Conservation (phyloP, 2,113 vertebrate genomes). For the Leptodactylus fuscus region DNA sequence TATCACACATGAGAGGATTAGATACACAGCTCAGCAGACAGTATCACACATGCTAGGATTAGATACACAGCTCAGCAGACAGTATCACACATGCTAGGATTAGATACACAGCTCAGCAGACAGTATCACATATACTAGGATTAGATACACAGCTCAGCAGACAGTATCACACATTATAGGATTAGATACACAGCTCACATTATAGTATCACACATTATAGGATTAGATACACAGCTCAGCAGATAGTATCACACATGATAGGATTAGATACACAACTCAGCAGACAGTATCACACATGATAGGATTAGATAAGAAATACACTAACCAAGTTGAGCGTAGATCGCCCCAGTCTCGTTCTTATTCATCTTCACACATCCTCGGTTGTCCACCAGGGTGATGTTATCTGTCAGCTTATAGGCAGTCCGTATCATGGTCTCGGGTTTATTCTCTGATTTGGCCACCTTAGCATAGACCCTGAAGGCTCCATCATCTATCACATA, state of each 20-base stretch:
- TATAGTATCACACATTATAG: neutral
- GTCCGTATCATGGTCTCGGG: neutral
- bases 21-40: neutral
- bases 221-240: neutral
- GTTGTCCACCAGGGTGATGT: slow-evolving; percentile 40
- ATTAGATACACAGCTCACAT: neutral
- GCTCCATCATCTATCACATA: neutral
- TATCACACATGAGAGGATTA: neutral
- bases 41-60: too few species aligned
- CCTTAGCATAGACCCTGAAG: neutral
- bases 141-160: neutral
- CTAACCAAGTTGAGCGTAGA: slow-evolving; percentile 37
- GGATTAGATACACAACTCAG: too few species aligned
- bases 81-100: too few species aligned
- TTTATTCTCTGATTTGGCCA: neutral
- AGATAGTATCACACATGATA: too few species aligned
- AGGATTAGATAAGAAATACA: too few species aligned
- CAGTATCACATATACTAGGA: neutral
- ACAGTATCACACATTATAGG: too few species aligned
- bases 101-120: neutral
- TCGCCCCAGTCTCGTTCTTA: neutral
- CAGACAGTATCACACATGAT: too few species aligned
- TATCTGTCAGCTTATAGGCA: neutral
- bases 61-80: too few species aligned
- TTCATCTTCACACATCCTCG: neutral